Evolutionary conservation across 2,797 vertebrate genomes (phyloP), one percentile per base, ranked within the genome.

Genomic region (Meriones psammophilus): DNA sequence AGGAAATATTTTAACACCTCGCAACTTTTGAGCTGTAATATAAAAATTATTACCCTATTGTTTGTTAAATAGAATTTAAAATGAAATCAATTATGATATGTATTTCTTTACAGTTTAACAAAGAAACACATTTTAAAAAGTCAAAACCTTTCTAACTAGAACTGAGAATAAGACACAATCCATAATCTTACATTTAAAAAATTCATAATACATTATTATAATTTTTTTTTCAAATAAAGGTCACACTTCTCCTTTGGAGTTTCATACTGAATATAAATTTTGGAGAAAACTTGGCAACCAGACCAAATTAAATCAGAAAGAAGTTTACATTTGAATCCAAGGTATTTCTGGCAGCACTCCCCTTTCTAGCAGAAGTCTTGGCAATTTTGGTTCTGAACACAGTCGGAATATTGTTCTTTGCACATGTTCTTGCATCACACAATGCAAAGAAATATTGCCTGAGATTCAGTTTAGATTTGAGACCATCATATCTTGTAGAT

Each of bases 171-270:
- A 98, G 39, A 89, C 30, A 89, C 33, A 98, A 99, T 98, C 98
- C 98, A 98, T 98, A 98, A 99, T 98, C 99, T 99, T 99, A 99
- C 99, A 99, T 99, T 99, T 99, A 99, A 99, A 99, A 99, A 98
- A 98, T 99, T 99, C 98, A 99, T 99, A 99, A 99, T 99, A 99
- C 99, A 98, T 99, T 99, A 99, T 99, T 99, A 98, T 98, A 99
- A 10, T 99, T 97, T 99, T 99, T 99, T 97, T 58, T 3, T 99
- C 99, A 56, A 58, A 99, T 99, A 99, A 98, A 98, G 94, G 98
- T 99, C 99, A 60, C 9, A 30, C 28, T 73, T 3, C 26, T 28
- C 50, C 9, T 88, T 26, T 33, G 30, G 30, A n/a, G 18, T 68
- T 68, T 36, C 4, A 18, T 28, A 87, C 33, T 15, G 33, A 71